These are phyloP conservation scores for Thomomys bottae DNA, from an alignment of 2,113 vertebrate species.

Conservation along the genomic window DNA sequence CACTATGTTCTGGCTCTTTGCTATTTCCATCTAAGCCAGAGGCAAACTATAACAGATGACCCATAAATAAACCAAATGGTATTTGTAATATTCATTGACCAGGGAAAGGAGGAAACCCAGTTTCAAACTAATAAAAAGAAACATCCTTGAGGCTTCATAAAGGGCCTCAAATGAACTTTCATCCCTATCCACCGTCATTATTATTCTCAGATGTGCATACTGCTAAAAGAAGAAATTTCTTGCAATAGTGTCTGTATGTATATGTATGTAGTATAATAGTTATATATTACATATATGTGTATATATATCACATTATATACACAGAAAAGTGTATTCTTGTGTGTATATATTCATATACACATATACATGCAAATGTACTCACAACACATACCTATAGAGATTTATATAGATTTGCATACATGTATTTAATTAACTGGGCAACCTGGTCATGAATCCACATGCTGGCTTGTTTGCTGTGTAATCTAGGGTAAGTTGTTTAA, in stretches of 20 bases:
- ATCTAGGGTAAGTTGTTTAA: neutral
- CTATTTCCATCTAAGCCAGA: slow-evolving; percentile 69
- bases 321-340: neutral
- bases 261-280: neutral
- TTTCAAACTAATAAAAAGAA: neutral
- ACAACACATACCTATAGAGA: too few species aligned
- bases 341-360: too few species aligned
- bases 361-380: too few species aligned
- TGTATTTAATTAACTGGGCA: too few species aligned
- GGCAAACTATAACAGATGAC: slow-evolving; percentile 66
- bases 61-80: neutral
- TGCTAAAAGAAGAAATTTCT: neutral
- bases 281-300: too few species aligned
- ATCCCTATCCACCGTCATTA: neutral
- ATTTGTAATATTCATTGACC: neutral
- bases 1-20: slow-evolving; percentile 56
- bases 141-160: neutral
- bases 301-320: too few species aligned
- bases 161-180: neutral
- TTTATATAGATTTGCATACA: neutral
- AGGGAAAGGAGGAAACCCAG: slow-evolving; percentile 38
- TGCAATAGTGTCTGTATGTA: neutral
- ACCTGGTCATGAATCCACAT: neutral
- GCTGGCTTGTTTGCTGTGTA: neutral
- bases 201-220: neutral